Evolutionary conservation across 1,140 invertebrate species (phyloP).

Genomic region (Anthonomus grandis): DNA sequence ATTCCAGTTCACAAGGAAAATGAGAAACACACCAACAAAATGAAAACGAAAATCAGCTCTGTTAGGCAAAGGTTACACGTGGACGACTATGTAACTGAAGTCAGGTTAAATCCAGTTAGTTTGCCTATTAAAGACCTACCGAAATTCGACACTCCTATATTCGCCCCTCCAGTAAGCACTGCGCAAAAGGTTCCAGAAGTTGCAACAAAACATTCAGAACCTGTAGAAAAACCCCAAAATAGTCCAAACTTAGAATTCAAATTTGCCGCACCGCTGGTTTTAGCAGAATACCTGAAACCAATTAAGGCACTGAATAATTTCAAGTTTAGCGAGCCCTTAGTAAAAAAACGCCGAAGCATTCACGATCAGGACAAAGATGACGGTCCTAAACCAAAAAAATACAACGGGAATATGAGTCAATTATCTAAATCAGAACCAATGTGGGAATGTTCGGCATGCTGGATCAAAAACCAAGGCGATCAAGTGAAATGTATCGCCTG

Average conservation of each 20-base stretch:
- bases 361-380: slow-evolving; percentile 48
- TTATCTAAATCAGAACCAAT: slow-evolving; percentile 32
- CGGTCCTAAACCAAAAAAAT: slow-evolving; percentile 58
- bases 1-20: slow-evolving; percentile 39
- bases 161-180: background rate
- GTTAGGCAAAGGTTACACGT: slow-evolving; percentile 42
- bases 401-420: slow-evolving; percentile 38
- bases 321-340: slow-evolving; percentile 55
- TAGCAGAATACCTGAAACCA: slow-evolving; percentile 39
- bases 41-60: slow-evolving; percentile 47
- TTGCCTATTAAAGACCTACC: slow-evolving; percentile 63
- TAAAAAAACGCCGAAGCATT: slow-evolving; percentile 21
- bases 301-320: slow-evolving; percentile 53
- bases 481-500: slow-evolving; percentile 55
- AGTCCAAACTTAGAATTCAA: slow-evolving; percentile 25
- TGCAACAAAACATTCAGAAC: background rate
- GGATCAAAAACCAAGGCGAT: slow-evolving; percentile 55
- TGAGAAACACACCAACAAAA: slow-evolving; percentile 51
- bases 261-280: slow-evolving; percentile 42
- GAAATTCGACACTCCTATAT: slow-evolving; percentile 56
- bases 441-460: slow-evolving; percentile 59
- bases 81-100: slow-evolving; percentile 50
- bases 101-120: slow-evolving; percentile 58
- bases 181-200: background rate
- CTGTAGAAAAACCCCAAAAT: background rate